Conservation (phyloP, 2,888 invertebrate genomes). For the Deilephila elpenor region DNA sequence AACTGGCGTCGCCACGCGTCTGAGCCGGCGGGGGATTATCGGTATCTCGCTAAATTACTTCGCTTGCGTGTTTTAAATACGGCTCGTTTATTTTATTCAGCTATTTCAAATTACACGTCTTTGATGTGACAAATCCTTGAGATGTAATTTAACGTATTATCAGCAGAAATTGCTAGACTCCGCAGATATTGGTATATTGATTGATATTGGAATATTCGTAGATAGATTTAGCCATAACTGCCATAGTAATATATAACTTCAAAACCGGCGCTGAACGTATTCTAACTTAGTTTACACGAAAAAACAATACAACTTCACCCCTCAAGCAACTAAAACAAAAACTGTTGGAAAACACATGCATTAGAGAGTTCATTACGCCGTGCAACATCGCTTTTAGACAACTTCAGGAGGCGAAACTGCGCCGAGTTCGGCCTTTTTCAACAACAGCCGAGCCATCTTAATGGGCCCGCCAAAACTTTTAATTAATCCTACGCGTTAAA, state of each 20-base stretch:
- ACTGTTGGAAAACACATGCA: background rate
- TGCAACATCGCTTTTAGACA: conserved; percentile 39
- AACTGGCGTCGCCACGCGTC: background rate
- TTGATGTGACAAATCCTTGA: background rate
- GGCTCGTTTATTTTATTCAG: background rate
- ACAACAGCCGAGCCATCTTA: conserved; percentile 59
- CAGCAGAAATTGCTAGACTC: too few relatives aligned
- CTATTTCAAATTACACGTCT: background rate
- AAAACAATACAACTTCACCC: background rate
- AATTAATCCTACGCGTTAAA: conserved; percentile 71
- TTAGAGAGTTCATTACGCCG: conserved; percentile 14
- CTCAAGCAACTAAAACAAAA: background rate
- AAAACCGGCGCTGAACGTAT: too few relatives aligned
- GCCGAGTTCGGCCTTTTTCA: conserved; percentile 41
- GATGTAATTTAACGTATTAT: background rate
- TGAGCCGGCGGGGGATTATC: background rate
- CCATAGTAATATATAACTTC: too few relatives aligned
- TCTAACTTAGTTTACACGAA: background rate
- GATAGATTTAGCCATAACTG: too few relatives aligned
- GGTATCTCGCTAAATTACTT: background rate
- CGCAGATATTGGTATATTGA: too few relatives aligned
- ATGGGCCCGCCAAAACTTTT: conserved; percentile 69
- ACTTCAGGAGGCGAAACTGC: conserved; percentile 49
- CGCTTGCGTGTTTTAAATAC: background rate
- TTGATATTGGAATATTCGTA: too few relatives aligned